Base-by-base conservation (phyloP, 92 coral and sea anemone species). In the Zoanthus solanderi region DNA sequence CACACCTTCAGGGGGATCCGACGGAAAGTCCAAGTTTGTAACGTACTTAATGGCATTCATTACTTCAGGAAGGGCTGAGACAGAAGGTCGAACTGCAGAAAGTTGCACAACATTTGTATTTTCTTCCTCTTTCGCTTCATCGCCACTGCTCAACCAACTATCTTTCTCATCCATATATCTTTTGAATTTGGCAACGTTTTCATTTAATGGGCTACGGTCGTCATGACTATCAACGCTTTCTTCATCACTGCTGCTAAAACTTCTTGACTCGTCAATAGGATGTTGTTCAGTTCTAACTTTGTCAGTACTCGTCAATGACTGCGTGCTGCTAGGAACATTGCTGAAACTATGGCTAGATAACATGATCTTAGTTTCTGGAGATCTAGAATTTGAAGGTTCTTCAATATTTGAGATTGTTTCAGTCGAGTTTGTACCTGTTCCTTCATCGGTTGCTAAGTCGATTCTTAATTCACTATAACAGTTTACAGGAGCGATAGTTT, bases 111-210 rank as follows among this genome's bases (percentile, higher is more conserved):
- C 63, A 87, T 32, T 37, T 14, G 81, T 67, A 28, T 75, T 83
- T 16, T 79, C 34, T 46, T 84, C 83, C n/a, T 37, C 37, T 30
- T 77, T 57, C 30, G 14, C 90, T 57, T 91, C 94, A 30, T 95
- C 98, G 48, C 84, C 92, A 78, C 92, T 91, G 88, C 98, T 93
- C 28, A 95, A 86, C 96, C 96, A 95, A 29, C 98, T 93, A 82
- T 95, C 98, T 84, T 87, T 87, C n/a, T 90, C 91, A 56, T 94
- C 93, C 82, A 84, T 82, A 82, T 86, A 94, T 63, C 72, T 66
- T 9, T 79, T 68, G 42, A 67, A 67, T 57, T 69, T 83, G 6
- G 82, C 30, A 78, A 74, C 47, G 69, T 71, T 84, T 42, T 68
- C 78, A 54, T 84, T 84, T 48, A 84, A 17, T 3, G 57, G 74